Conservation (phyloP, 2,888 invertebrate genomes). For the Drosophila aldrichi region DNA sequence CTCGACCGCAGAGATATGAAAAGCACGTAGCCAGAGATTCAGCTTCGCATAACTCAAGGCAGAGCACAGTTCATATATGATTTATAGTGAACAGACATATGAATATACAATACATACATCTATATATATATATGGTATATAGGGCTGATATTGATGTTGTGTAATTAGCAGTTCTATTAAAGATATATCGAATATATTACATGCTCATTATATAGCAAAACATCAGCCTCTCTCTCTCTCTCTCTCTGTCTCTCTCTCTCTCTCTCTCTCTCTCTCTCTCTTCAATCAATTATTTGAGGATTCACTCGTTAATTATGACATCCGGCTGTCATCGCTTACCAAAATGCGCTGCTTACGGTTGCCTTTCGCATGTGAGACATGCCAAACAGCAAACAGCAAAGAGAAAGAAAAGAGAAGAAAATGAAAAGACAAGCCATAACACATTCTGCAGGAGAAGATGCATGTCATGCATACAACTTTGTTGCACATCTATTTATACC, state of each 20-base stretch:
- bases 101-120: too few relatives aligned
- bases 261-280: not conserved
- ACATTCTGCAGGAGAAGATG: not conserved
- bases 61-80: not conserved
- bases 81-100: not conserved
- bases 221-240: not conserved
- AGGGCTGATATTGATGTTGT: too few relatives aligned
- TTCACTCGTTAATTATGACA: constrained; percentile 27
- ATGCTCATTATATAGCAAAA: not conserved
- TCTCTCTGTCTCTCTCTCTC: not conserved
- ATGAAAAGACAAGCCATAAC: not conserved
- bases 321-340: constrained; percentile 16
- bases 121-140: too few relatives aligned
- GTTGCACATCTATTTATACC: constrained; percentile 13
- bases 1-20: constrained; percentile 1
- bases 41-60: not conserved
- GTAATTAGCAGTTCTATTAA: too few relatives aligned
- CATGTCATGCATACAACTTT: constrained; percentile 18
- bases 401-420: not conserved
- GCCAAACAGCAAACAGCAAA: not conserved
- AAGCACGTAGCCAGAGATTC: constrained; percentile 2
- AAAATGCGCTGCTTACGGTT: constrained; percentile 10
- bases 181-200: not conserved
- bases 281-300: constrained; percentile 40
- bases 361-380: not conserved